phyloP scores from a whole-genome alignment of 2,888 invertebrate species.

The Celastrina argiolus region DNA sequence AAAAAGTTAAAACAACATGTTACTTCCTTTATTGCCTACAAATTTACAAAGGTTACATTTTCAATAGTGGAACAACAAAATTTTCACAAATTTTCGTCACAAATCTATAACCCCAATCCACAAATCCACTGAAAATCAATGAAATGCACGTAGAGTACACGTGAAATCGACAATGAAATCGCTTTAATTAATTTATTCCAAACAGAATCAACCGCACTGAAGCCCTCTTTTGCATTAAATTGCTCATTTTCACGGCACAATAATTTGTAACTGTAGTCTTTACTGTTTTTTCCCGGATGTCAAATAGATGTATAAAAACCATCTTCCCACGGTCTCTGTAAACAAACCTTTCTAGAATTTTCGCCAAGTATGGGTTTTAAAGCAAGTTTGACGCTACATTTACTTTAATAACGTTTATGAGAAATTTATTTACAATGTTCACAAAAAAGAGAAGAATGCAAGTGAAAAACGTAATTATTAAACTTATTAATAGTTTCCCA shows the following conservation, averaged over 20 bases:
- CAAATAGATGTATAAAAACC: constrained; percentile 42
- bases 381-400: constrained; percentile 2
- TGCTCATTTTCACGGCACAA: constrained; percentile 74
- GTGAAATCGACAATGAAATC: constrained; percentile 66
- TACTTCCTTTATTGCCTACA: no score
- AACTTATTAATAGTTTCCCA: background rate
- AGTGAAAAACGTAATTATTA: background rate
- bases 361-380: background rate
- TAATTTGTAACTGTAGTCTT: constrained; percentile 71
- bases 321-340: constrained; percentile 68
- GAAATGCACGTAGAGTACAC: constrained; percentile 41
- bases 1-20: no score
- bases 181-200: constrained; percentile 74
- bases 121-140: constrained; percentile 2
- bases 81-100: background rate
- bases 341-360: constrained; percentile 55
- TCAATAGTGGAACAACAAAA: no score
- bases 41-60: background rate
- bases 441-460: background rate
- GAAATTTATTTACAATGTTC: background rate
- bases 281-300: constrained; percentile 57
- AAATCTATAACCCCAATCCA: background rate
- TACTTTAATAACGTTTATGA: background rate
- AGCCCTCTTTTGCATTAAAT: constrained; percentile 69
- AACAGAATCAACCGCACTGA: constrained; percentile 65